Evolutionary conservation across 2,113 vertebrate genomes (phyloP), one percentile per base, ranked within the genome.

Genomic region (Sprattus sprattus): DNA sequence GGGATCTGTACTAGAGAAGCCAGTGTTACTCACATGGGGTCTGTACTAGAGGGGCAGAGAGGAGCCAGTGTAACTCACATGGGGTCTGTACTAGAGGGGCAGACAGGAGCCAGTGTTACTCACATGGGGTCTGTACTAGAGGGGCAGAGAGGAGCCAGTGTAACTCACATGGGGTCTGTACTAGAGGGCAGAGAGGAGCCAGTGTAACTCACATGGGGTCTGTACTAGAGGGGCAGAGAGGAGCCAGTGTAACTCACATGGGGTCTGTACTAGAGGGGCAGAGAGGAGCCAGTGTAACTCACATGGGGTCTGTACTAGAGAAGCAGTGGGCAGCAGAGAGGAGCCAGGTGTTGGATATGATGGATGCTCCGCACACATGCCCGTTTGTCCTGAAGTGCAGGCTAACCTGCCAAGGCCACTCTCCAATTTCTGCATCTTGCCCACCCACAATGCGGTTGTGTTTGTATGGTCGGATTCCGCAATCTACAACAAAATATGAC

Each of bases 341-440:
- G 13, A 96, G 90, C 95, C 95, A 96, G n/a, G 13, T 91, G 0
- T 91, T 45, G 13, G 92, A 95, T 85, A 96, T 89, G 91, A 96
- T 92, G 0, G 95, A 96, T 47, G 95, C 95, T 0, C 95, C 95
- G 7, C 95, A 96, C 4, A 87, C 87, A 1, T 95, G 94, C 0
- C 94, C 94, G 0, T 0, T 0, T 71, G 80, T 92, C 81, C 0
- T 0, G 81, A 93, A 95, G 91, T 96, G 95, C 45, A 96, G 93
- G 92, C 95, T 96, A 90, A 96, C 94, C 93, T 96, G 95, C 95
- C 95, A 96, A 4, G 95, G 95, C 95, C 95, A 96, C 90, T 96
- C 95, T 20, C 95, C 95, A 75, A 93, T 15, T 28, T 94, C 93
- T 0, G 95, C 93, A 13, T 95, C 93, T 89, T 93, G 89, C 22